Evolutionary conservation across 2,797 vertebrate species (phyloP), one percentile per base, ranked within the genome.

Genomic region (Hafferia zeledoni): DNA sequence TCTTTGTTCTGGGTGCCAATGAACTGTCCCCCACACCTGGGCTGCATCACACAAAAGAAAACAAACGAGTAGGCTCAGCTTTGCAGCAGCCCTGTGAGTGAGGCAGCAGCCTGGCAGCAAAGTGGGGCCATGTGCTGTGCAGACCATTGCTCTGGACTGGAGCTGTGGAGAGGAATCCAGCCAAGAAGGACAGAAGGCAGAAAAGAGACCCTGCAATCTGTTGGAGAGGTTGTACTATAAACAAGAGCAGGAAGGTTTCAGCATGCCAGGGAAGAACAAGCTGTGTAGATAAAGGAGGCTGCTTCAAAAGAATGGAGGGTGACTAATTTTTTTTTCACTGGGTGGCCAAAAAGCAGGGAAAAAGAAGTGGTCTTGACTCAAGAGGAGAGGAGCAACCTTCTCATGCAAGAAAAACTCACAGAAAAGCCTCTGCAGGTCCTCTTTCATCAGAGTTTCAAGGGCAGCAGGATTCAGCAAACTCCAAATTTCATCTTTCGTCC

Each of bases 101-200:
- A 63, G 70, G 63, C 86, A 94, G 81, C 1, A 4, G 88, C 56
- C 70, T 92, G 90, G 92, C 92, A 95, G 77, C 0, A 0, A 46
- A 72, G 70, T 0, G 19, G 55, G 92, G 52, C 81, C 90, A 74
- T 90, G 95, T 94, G 95, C 77, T 89, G 64, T 71, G 71, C 75
- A 94, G 88, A 76, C 94, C 93, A 84, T 90, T 89, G 93, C 81
- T 93, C 88, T 96, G 93, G 87, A 94, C 92, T 77, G 94, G 68
- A 93, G 87, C 91, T 94, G 84, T 39, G 80, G 83, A 93, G 69
- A 81, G 95, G 87, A 95, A 96, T 41, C 61, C 79, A 81, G 95
- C 95, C 94, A 95, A 95, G 76, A 95, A 89, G 94, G 92, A 95
- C 95, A 96, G 95, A 95, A 95, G 96, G 94, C 92, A 90, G 83